Evolutionary conservation across 2,888 invertebrate genomes (phyloP).

Genomic region (Oscheius sp.): DNA sequence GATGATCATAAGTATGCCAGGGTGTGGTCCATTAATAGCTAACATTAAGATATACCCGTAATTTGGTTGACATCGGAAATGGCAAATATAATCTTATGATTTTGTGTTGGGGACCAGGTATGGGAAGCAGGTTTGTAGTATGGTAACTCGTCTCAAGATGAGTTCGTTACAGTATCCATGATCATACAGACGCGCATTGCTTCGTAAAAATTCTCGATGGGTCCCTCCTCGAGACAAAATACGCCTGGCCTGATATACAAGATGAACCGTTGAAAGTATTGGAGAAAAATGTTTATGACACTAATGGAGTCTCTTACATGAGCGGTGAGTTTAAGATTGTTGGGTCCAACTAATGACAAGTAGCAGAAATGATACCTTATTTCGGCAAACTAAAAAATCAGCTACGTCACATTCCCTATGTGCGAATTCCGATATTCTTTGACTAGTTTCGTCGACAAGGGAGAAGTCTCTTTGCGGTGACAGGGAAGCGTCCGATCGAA

Average conservation of each 20-base stretch:
- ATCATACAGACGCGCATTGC: constrained; percentile 94
- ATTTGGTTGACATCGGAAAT: constrained; percentile 93
- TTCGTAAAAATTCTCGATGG: constrained; percentile 92
- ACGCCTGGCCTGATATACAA: constrained; percentile 80
- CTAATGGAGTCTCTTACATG: constrained; percentile 90
- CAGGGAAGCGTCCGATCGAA: constrained; percentile 14
- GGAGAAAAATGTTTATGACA: constrained; percentile 77
- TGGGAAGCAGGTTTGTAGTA: constrained; percentile 75
- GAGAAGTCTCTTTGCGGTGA: not conserved
- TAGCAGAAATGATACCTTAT: too few relatives aligned
- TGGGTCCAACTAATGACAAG: too few relatives aligned
- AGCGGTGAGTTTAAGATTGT: constrained; percentile 81
- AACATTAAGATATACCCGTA: constrained; percentile 85
- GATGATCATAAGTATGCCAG: constrained; percentile 78
- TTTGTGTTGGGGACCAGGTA: constrained; percentile 94
- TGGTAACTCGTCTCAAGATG: too few relatives aligned
- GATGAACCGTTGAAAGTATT: constrained; percentile 77
- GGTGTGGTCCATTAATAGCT: not conserved
- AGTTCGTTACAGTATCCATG: constrained; percentile 81
- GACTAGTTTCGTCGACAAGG: constrained; percentile 21
- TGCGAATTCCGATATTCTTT: constrained; percentile 8
- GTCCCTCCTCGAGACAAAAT: constrained; percentile 83
- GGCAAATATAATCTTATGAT: constrained; percentile 96
- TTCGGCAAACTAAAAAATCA: not conserved
- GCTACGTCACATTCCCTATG: not conserved